These are phyloP conservation scores for Ptychochromis oligacanthus DNA, from an alignment of 2,113 vertebrate species.

Conservation along the genomic window DNA sequence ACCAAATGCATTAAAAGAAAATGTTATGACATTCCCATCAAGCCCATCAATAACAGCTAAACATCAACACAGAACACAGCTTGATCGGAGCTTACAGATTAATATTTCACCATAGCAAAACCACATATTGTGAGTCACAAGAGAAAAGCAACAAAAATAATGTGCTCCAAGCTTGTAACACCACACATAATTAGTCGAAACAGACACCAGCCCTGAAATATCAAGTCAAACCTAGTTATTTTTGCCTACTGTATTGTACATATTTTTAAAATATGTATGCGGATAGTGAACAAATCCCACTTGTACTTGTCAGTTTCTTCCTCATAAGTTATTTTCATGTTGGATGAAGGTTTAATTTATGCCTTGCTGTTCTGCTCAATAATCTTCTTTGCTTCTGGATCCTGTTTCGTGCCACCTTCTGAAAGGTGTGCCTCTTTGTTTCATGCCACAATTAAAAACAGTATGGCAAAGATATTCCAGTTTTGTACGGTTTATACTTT, in stretches of 20 bases:
- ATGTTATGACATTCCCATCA: neutral
- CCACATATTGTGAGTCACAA: neutral
- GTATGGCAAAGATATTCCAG: neutral
- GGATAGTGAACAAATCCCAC: neutral
- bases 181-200: neutral
- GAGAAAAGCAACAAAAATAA: neutral
- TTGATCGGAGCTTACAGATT: neutral
- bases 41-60: neutral
- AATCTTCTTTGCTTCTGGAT: neutral
- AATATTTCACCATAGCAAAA: neutral
- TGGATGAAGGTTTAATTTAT: conserved; percentile 3
- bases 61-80: neutral
- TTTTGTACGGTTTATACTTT: neutral
- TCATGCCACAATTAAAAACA: neutral
- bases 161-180: neutral
- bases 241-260: neutral
- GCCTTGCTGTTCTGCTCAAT: neutral
- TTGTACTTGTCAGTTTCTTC: neutral
- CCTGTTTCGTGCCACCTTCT: neutral
- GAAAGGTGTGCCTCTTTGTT: neutral
- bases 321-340: neutral
- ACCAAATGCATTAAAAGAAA: neutral
- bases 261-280: neutral
- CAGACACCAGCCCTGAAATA: neutral
- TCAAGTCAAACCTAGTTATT: neutral